Evolutionary conservation across 2,888 invertebrate species (phyloP).

Genomic region (Sarcophaga subvicina): DNA sequence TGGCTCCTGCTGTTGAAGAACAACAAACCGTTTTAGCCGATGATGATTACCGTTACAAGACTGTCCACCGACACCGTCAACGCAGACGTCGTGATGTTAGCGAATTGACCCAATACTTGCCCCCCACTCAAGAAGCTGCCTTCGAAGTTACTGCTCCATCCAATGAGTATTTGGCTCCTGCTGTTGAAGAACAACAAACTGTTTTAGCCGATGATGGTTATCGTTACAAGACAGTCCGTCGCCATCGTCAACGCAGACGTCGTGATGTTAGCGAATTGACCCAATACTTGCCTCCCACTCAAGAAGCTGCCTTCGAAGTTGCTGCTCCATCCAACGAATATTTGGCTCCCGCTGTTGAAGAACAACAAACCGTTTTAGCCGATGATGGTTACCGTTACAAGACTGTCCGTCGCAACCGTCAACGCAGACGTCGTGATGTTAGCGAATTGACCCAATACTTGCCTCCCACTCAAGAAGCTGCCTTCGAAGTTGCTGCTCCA

Average conservation of each 20-base stretch:
- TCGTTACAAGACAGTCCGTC: slow-evolving; percentile 71
- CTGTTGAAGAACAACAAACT: slow-evolving; percentile 32
- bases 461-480: slow-evolving; percentile 71
- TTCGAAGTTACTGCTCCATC: slow-evolving; percentile 27
- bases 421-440: slow-evolving; percentile 70
- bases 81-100: slow-evolving; percentile 71
- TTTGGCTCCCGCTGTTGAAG: slow-evolving; percentile 55
- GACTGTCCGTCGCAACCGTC: slow-evolving; percentile 69
- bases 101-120: slow-evolving; percentile 75
- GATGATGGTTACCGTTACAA: slow-evolving; percentile 71
- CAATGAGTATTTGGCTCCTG: slow-evolving; percentile 55
- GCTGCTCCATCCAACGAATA: slow-evolving; percentile 58
- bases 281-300: slow-evolving; percentile 48
- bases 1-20: slow-evolving; percentile 52
- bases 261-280: slow-evolving; percentile 56
- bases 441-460: slow-evolving; percentile 74
- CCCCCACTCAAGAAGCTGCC: slow-evolving; percentile 69
- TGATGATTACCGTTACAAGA: slow-evolving; percentile 71
- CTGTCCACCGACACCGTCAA: slow-evolving; percentile 71
- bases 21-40: slow-evolving; percentile 51
- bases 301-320: slow-evolving; percentile 34
- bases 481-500: slow-evolving; percentile 55
- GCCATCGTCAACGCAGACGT: slow-evolving; percentile 50
- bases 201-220: slow-evolving; percentile 65
- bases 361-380: slow-evolving; percentile 55